These are phyloP conservation scores for Andrena cerasifolii DNA, from an alignment of 1,140 invertebrate species.

Conservation along the genomic window DNA sequence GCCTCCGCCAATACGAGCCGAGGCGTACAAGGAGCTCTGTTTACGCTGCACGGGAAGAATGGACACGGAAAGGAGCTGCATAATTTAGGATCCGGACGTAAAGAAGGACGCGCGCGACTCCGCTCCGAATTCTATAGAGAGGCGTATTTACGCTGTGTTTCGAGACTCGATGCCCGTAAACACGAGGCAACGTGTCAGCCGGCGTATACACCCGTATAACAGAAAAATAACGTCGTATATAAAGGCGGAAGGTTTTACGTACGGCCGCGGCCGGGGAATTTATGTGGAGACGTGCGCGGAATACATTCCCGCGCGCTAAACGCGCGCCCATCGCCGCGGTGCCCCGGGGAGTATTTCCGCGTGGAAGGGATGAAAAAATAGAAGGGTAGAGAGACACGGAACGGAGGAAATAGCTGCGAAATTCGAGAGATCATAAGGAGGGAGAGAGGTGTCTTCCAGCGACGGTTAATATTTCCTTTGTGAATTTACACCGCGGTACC, in stretches of 20 bases:
- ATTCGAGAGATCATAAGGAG: background rate
- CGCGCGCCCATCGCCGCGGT: conserved; percentile 14
- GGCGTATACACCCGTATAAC: conserved; percentile 51
- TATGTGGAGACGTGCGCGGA: conserved; percentile 42
- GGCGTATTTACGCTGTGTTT: conserved; percentile 49
- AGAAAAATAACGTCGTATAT: conserved; percentile 59
- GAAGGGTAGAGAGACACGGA: background rate
- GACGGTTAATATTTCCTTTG: too few relatives aligned
- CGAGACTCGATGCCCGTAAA: conserved; percentile 51
- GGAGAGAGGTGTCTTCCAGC: background rate
- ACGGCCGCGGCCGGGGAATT: conserved; percentile 33
- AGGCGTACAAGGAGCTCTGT: background rate
- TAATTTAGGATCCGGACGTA: background rate
- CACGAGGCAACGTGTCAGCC: conserved; percentile 58
- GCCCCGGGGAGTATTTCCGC: background rate
- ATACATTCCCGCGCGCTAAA: conserved; percentile 34
- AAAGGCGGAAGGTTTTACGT: conserved; percentile 42
- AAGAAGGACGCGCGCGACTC: background rate
- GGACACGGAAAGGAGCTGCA: background rate
- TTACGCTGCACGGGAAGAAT: background rate
- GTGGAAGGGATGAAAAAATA: background rate
- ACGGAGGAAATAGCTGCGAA: background rate
- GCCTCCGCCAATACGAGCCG: background rate
- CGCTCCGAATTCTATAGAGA: conserved; percentile 39
- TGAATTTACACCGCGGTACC: background rate